Base-by-base conservation (phyloP, 2,888 invertebrate species). In the Charanyca ferruginea region DNA sequence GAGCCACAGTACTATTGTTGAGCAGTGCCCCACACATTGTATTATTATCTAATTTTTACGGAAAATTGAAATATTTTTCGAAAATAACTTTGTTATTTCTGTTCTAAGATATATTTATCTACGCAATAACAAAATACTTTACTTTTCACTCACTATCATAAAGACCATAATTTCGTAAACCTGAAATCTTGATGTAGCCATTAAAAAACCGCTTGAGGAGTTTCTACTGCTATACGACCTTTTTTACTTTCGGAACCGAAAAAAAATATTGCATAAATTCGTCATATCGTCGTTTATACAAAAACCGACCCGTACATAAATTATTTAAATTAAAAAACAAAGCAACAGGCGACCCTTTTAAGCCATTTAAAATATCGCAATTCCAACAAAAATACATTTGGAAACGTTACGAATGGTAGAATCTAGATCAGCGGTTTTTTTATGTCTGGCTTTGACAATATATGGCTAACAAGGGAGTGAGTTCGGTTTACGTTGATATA, bases 301-400 rank as follows among this genome's bases (percentile, higher is more conserved):
- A 69, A 28, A 69, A 13, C 32, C 61, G 16, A 44, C 23, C 45
- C 59, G 44, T 62, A 55, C 54, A 69, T 74, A 62, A 62, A 77
- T 76, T 54, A 72, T 63, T 65, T 69, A 25, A 42, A 73, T 69
- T 52, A 69, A 51, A 41, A 74, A 68, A 78, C 20, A 53, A 60
- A 54, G 54, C 41, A 66, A 61, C 55, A 57, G 64, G 48, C 11
- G 32, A 66, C 75, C 77, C 79, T 77, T 77, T 70, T 66, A 60
- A 60, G 51, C 60, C 53, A 44, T 73, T 60, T 47, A 55, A 65
- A 69, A 69, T 52, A 62, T 59, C 28, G 48, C 49, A 35, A 52
- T 44, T 48, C 52, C 22, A 23, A 67, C 52, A 28, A 59, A 74
- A 79, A 74, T 73, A 53, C 45, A 79, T 70, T 75, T 75, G 58